phyloP scores from a whole-genome alignment of 2,888 invertebrate genomes.

The Cryptosula pallasiana region DNA sequence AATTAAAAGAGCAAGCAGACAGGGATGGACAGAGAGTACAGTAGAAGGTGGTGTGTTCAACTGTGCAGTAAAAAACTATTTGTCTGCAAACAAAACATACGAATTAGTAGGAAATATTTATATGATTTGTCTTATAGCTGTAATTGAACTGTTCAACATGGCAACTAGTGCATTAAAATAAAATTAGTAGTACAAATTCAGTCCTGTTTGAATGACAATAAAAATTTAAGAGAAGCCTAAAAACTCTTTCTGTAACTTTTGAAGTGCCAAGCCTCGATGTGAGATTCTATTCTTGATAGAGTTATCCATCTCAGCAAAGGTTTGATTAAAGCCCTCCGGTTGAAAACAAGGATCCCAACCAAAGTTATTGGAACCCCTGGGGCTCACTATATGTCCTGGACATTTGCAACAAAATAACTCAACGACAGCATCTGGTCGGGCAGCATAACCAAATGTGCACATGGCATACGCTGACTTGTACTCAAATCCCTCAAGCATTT shows the following conservation, averaged over 20 bases:
- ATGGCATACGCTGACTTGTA: constrained; percentile 89
- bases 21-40: too few species aligned
- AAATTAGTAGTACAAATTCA: too few species aligned
- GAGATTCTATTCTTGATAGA: constrained; percentile 85
- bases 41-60: too few species aligned
- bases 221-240: background rate
- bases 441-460: constrained; percentile 84
- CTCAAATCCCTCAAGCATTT: constrained; percentile 61
- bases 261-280: constrained; percentile 79
- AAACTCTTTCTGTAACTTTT: constrained; percentile 59
- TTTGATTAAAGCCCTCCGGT: constrained; percentile 57
- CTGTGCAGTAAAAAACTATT: too few species aligned
- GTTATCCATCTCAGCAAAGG: constrained; percentile 85
- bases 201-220: too few species aligned
- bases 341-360: constrained; percentile 96
- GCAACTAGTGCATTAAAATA: too few species aligned
- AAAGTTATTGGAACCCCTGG: constrained; percentile 79
- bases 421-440: constrained; percentile 54
- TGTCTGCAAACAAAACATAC: too few species aligned
- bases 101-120: too few species aligned
- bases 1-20: too few species aligned
- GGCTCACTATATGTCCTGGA: constrained; percentile 77
- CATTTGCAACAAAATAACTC: constrained; percentile 77
- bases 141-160: too few species aligned
- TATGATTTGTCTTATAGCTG: too few species aligned